Evolutionary conservation across 2,888 invertebrate species (phyloP), one percentile per base, ranked within the genome.

Genomic region (Dryadula phaetusa): DNA sequence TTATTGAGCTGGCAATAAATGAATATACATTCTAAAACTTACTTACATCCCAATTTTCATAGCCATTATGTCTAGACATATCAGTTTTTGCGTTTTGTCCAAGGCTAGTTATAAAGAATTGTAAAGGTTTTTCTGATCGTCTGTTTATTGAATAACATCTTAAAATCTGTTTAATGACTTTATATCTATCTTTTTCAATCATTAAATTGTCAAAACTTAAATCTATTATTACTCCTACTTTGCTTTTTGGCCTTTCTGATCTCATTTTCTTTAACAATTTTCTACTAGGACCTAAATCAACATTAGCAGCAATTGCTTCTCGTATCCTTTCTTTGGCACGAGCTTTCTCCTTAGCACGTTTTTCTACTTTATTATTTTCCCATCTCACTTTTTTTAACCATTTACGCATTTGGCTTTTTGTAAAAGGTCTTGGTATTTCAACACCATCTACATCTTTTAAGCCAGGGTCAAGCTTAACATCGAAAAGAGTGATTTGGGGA

Each of bases 121-220:
- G 96, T 77, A 98, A 87, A 0, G 99, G 99, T 67, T 95, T 94
- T 16, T 88, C 81, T 2, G 97, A 95, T 78, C 98, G 93, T 77
- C 99, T 94, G 83, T 99, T 99, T 66, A 97, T 94, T 8, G 98
- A 97, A 81, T 99, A 99, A 78, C 98, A 97, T 63, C 98, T 94
- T 72, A 97, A 93, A 74, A 99, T 94, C 90, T 99, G 99, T 84
- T 98, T 98, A 10, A 97, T 95, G 74, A 98, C 95, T 92, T 98
- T 98, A 67, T 95, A 95, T 78, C 98, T 94, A 83, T 98, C 98
- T 90, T 96, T 96, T 73, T 96, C 96, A 71, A 95, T 95, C 99
- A 99, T 99, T 60, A 97, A 90, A 72, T 97, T 94, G 82, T 98
- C 98, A 85, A 98, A 99, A 79, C 97, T 97, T 80, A 98, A 94